Evolutionary conservation across 2,113 vertebrate species (phyloP), one percentile per base, ranked within the genome.

Genomic region (Leptobrachium leishanense): DNA sequence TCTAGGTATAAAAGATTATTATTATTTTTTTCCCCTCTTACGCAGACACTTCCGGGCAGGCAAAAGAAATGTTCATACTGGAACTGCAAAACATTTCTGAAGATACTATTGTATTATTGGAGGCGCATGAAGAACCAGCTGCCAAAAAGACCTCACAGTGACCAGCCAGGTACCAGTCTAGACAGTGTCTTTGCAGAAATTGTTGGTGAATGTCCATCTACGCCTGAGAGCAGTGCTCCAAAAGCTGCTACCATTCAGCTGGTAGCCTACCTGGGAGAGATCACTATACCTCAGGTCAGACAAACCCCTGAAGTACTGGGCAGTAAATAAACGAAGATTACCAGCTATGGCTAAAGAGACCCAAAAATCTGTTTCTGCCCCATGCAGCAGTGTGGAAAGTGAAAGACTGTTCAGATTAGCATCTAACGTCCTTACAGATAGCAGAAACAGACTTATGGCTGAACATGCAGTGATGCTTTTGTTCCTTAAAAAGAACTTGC

Each of bases 331-430:
- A 2, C 62, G 11, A 15, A 8, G 1, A 15, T 63, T 63, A 6
- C 62, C 62, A 63, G 20, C 62, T 63, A 2, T 63, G 62, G 15
- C 10, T 9, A 10, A 68, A 68, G 40, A 6, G 9, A 5, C 6
- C 6, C 20, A 65, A 68, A 68, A 7, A 41, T 68, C 41, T 68
- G 40, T 68, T 68, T 68, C 66, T 13, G 40, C 41, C 41, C 40
- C 3, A 12, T 68, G 20, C 20, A 31, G 20, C 20, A 31, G 20
- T 31, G 20, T 31, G 20, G 20, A 31, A 31, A 31, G 20, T 31
- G 20, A 68, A 68, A 68, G 66, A 68, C 66, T 6, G 66, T 42
- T 68, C 40, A 68, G 66, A 9, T 41, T 12, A 68, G 66, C 40
- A 9, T 68, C 66, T 12, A 31, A 68, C 12, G 8, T 68, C 43